These are phyloP conservation scores for Crossocerus cetratus DNA, from an alignment of 2,888 invertebrate species.

Conservation along the genomic window DNA sequence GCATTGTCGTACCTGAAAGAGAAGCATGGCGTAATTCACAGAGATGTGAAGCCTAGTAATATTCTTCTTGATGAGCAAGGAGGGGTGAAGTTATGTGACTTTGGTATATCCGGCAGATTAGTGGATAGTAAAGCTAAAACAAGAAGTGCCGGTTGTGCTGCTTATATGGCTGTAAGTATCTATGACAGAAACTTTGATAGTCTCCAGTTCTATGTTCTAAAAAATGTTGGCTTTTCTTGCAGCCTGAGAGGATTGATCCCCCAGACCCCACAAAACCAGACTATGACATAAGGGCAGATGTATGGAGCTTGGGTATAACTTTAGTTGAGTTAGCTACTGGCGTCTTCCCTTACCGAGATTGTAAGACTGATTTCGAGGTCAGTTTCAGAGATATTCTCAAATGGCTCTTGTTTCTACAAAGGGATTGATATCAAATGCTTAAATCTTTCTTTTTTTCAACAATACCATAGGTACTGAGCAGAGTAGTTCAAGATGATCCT, in stretches of 20 bases:
- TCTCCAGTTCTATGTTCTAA: constrained; percentile 8
- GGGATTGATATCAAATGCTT: neutral
- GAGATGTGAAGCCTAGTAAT: constrained; percentile 99
- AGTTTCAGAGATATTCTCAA: neutral
- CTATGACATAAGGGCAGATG: constrained; percentile 99
- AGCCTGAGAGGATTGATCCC: constrained; percentile 98
- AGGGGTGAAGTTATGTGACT: constrained; percentile 98
- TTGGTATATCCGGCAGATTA: constrained; percentile 98
- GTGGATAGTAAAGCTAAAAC: constrained; percentile 99
- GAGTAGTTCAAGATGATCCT: constrained; percentile 92
- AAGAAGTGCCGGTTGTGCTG: constrained; percentile 98
- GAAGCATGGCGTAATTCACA: constrained; percentile 96
- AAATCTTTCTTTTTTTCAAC: constrained; percentile 19
- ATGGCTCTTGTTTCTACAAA: too few species aligned
- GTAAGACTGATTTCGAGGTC: constrained; percentile 98
- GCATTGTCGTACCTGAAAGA: constrained; percentile 98
- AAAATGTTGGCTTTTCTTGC: constrained; percentile 53
- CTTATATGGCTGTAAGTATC: constrained; percentile 95
- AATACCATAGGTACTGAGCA: constrained; percentile 75
- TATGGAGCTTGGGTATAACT: constrained; percentile 98
- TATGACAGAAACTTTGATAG: neutral
- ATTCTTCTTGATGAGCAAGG: constrained; percentile 97
- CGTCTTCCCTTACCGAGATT: constrained; percentile 95
- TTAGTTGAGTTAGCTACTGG: constrained; percentile 98
- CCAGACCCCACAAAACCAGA: constrained; percentile 94